Evolutionary conservation across 2,113 vertebrate species (phyloP), one percentile per base, ranked within the genome.

Genomic region (Chaenocephalus aceratus): DNA sequence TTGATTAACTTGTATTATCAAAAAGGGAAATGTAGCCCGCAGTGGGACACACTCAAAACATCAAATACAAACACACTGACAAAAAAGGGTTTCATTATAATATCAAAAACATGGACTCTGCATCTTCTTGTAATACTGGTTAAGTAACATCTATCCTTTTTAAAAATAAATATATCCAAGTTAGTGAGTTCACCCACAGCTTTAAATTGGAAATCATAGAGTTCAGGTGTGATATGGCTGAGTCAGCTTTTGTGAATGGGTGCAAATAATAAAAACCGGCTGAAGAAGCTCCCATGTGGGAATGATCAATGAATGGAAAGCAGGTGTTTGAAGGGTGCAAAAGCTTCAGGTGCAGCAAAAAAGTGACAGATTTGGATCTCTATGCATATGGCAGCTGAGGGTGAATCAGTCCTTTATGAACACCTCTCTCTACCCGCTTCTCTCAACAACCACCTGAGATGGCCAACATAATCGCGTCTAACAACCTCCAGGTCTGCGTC

Each of bases 311-410:
- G 75, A 74, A 52, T 80, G 79, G 54, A 59, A 82, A 79, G 34
- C 80, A 86, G 86, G 77, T 88, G 87, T 84, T 51, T 75, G 80
- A 83, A 73, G 7, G 44, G 65, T 69, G 70, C 13, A 85, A 60
- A 14, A 56, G 67, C 76, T 86, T 85, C 90, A 91, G 83, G 90
- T 89, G 86, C 69, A 78, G 78, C 83, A 72, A 52, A 63, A 36
- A 70, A 48, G 44, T 10, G 10, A 62, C 49, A 79, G 10, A 60
- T 75, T 72, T 61, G 18, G 34, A 72, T 75, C 57, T 61, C 75
- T 62, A 41, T 74, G 15, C 44, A 41, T 36, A 34, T 18, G 72
- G 16, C 84, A 86, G 85, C 84, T 87, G 34, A 75, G 71, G 64
- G 49, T 53, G 59, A 75, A 45, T 79, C 34, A 59, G 30, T 52